Base-by-base conservation (phyloP, 2,797 vertebrate genomes). In the Sebastes umbrosus region DNA sequence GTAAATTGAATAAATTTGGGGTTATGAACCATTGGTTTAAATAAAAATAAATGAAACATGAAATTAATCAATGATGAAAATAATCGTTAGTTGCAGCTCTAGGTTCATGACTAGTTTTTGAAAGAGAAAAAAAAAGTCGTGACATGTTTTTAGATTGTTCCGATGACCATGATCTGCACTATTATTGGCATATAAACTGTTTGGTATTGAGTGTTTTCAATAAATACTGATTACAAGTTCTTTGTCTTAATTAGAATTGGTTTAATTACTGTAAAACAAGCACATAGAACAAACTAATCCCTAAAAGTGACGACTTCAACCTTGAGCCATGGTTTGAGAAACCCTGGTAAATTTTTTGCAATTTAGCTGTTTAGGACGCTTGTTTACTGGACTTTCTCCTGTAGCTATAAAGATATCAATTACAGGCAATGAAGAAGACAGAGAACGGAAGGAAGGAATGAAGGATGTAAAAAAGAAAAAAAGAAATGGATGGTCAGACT, bases 31-130 rank as follows among this genome's bases (percentile, higher is more conserved):
- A 50, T 50, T 50, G 46, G 3, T 50, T 50, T 50, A 20, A 46
- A 46, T 18, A 18, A 18, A 46, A 31, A 31, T 31, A 31, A 31
- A 31, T 31, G 29, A 46, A 50, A 50, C 7, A 50, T 50, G 16
- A 20, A 50, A 50, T 22, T 54, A 54, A 54, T 54, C 3, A 1
- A 8, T 50, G 46, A 50, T 50, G 18, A 50, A 50, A 18, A 8
- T 50, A 20, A 50, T 0, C 0, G 8, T 50, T 50, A 20, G 43
- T 18, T 46, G 43, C 6, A 8, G 43, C 6, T 46, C 39, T 43
- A 43, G 0, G 43, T 18, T 46, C 16, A 46, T 46, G 43, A 46
- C 43, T 46, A 18, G 43, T 46, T 46, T 46, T 46, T 46, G 16
- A 18, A 52, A 52, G 50, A n/a, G 50, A 20, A 10, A 52, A 52